Base-by-base conservation (phyloP, 2,888 invertebrate genomes). In the Temnothorax ravouxi region DNA sequence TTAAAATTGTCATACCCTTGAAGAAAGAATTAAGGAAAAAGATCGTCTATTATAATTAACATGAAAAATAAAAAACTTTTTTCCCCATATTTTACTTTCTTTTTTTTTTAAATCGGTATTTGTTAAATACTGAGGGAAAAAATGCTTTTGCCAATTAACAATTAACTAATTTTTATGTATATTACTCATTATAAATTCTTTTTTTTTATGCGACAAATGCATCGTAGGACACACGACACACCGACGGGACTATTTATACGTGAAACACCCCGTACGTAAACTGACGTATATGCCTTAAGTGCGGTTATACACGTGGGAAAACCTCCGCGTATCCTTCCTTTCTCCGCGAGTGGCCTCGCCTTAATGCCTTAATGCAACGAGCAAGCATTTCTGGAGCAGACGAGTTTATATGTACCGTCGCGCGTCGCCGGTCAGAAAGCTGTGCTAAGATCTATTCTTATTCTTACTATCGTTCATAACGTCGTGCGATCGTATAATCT, bases 271-370 rank as follows among this genome's bases (percentile, higher is more conserved):
- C 44, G 56, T 79, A 59, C 8, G 21, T 61, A 61, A 72, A 72
- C 44, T 34, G 34, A 56, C 34, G 67, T 71, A 44, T 82, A 44
- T 82, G 67, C 84, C 81, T 81, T 71, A 83, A 86, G 66, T 25
- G 6, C 75, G 41, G 21, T 9, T 56, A 56, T 66, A 77, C 66
- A 86, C 89, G 88, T 87, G 89, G 83, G 87, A 89, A 89, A 88
- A 81, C 59, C 76, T 61, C 59, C 41, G 62, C 67, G 52, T 67
- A 61, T 90, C 90, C 90, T 90, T 90, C 90, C 90, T 90, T 90
- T 90, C 90, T 89, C 90, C 67, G 77, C 82, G 83, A 87, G 69
- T 76, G 87, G 87, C 90, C 90, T 90, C 89, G 89, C 87, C 85
- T 89, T 88, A 84, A 86, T 83, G 88, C 86, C 79, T 67, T 67